Base-by-base conservation (phyloP, 53 echinoderm and acorn worm genomes). In the Antedon mediterranea region DNA sequence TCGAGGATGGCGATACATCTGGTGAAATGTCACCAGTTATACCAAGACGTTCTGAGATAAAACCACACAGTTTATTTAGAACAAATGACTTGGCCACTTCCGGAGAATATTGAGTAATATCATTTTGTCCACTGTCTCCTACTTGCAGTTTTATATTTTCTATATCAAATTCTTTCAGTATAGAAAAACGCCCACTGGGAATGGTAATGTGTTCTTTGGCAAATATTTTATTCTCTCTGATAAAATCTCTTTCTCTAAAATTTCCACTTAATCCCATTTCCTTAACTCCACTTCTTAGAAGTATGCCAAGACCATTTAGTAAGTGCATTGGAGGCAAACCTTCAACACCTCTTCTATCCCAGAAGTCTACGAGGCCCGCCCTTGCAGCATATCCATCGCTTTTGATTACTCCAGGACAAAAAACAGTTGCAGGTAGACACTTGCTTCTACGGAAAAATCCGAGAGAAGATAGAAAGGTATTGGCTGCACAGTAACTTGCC, bases 331-430 rank as follows among this genome's bases (percentile, higher is more conserved):
- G 90, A 30, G 71, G 77, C 14, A 90, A 29, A 32, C 85, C 83
- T 23, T 43, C 71, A 11, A 83, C 28, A 11, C 90, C 90, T n/a
- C 30, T 79, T 32, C 71, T 79, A 32, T 83, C 85, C 71, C 79
- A 88, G 0, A 78, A 32, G 4, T 57, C 43, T 8, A 82, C 83
- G 8, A 82, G 76, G 32, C 85, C 85, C 1, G 42, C 0, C 29
- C 90, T 77, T 27, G 76, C 87, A 29, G 90, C 88, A 88, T 81
- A 90, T 14, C 90, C 90, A 28, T 85, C 80, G 6, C 73, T 72
- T 34, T 73, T 85, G 11, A 90, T 80, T 26, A 78, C 77, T 28
- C 90, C 90, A 2, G 78, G 71, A 71, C 74, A 76, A 18, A 90
- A 28, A 0, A 77, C 75, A 1, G 87, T 90, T 0, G 88, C 87